Evolutionary conservation across 2,888 invertebrate genomes (phyloP).

Genomic region (Asteroscopus sphinx): DNA sequence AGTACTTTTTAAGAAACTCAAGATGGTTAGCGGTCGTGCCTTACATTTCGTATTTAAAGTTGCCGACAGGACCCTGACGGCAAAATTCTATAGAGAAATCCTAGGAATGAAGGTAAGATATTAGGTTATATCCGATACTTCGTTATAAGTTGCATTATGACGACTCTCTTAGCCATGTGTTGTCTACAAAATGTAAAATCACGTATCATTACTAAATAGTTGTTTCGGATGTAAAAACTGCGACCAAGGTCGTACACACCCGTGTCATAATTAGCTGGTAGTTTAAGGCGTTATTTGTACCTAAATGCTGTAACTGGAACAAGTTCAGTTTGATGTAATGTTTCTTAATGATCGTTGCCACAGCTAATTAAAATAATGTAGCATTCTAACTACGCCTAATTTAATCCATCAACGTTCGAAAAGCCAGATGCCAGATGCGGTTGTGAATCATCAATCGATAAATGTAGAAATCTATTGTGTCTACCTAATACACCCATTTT

Average conservation of each 20-base stretch:
- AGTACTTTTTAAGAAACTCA: constrained; percentile 43
- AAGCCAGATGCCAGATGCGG: no score
- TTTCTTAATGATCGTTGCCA: no score
- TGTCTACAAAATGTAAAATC: neutral
- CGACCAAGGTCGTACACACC: constrained; percentile 22
- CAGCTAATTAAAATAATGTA: no score
- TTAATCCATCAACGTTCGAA: no score
- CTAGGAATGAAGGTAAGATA: constrained; percentile 97
- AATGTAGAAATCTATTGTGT: no score
- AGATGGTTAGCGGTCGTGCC: constrained; percentile 93
- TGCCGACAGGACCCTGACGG: constrained; percentile 95
- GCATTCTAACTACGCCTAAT: no score
- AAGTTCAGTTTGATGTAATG: neutral
- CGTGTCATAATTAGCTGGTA: constrained; percentile 6
- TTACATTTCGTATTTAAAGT: constrained; percentile 99
- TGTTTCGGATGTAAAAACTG: constrained; percentile 1
- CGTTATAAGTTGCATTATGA: neutral
- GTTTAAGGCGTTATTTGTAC: constrained; percentile 12
- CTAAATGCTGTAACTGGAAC: constrained; percentile 3
- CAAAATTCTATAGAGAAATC: constrained; percentile 96
- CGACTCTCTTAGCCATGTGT: no score
- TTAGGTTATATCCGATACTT: neutral
- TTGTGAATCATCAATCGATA: no score
- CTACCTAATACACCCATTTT: no score
- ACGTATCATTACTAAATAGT: neutral